phyloP scores from a whole-genome alignment of 2,113 vertebrate genomes.

The Cromileptes altivelis region DNA sequence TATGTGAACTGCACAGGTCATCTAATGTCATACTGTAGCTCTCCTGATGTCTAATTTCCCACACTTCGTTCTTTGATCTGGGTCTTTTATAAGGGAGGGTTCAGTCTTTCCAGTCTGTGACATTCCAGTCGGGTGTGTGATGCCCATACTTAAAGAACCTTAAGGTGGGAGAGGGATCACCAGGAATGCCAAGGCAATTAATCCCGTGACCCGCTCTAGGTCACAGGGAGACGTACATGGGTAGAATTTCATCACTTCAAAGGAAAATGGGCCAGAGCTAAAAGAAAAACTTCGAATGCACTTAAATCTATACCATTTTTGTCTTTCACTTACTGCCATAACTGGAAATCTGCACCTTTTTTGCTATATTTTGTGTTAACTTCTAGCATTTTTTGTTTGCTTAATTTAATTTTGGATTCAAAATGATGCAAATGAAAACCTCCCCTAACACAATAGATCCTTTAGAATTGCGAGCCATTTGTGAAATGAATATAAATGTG shows the following conservation, averaged over 20 bases:
- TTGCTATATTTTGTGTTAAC: neutral
- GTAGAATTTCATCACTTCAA: slow-evolving; percentile 58
- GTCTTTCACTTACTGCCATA: neutral
- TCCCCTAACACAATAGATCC: slow-evolving; percentile 13
- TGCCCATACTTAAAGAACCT: slow-evolving; percentile 61
- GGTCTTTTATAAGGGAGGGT: slow-evolving; percentile 31
- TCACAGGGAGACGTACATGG: slow-evolving; percentile 49
- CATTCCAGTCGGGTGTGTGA: slow-evolving; percentile 61
- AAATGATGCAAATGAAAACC: slow-evolving; percentile 36
- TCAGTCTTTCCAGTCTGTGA: slow-evolving; percentile 46
- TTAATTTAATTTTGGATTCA: slow-evolving; percentile 29
- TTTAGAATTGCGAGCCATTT: slow-evolving; percentile 33
- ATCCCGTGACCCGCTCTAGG: slow-evolving; percentile 59
- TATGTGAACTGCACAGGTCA: slow-evolving; percentile 61
- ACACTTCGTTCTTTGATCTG: slow-evolving; percentile 48
- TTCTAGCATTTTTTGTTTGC: neutral
- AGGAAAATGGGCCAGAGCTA: slow-evolving; percentile 18
- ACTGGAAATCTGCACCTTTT: no score
- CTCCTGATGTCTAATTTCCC: slow-evolving; percentile 51
- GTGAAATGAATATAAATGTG: slow-evolving; percentile 53
- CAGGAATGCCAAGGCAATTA: slow-evolving; percentile 70
- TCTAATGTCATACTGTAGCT: slow-evolving; percentile 45
- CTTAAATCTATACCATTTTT: neutral
- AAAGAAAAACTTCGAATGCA: neutral
- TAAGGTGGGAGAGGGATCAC: slow-evolving; percentile 57